Conservation (phyloP, 2,888 invertebrate genomes). For the Cerastis leucographa region DNA sequence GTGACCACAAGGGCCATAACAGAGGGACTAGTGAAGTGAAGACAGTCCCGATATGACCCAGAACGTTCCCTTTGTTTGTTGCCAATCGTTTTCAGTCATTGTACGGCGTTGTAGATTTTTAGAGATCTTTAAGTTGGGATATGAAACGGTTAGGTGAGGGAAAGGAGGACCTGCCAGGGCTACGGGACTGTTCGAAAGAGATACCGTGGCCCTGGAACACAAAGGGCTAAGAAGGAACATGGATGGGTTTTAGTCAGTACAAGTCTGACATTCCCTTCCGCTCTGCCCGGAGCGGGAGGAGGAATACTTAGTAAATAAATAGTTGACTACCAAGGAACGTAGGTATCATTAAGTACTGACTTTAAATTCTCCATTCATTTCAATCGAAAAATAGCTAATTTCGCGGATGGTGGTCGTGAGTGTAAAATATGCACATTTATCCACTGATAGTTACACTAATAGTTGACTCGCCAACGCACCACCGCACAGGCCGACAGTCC, state of each 20-base stretch:
- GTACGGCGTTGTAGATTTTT: slow-evolving; percentile 49
- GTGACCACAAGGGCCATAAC: slow-evolving; percentile 17
- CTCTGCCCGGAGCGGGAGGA: no score
- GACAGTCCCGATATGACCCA: slow-evolving; percentile 61
- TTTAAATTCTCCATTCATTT: background rate
- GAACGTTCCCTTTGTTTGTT: slow-evolving; percentile 69
- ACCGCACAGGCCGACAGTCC: no score
- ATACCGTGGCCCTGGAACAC: no score
- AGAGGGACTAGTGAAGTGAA: slow-evolving; percentile 36
- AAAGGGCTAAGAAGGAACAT: no score
- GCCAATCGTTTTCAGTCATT: slow-evolving; percentile 71
- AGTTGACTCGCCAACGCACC: no score
- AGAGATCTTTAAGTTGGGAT: slow-evolving; percentile 37
- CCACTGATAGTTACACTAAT: no score
- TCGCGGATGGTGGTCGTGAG: background rate
- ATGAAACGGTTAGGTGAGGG: background rate
- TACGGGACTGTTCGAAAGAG: no score
- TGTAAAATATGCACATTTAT: no score
- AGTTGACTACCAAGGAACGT: background rate
- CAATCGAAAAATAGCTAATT: background rate
- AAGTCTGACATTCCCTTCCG: no score
- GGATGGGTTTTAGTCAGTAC: no score
- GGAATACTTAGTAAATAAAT: no score
- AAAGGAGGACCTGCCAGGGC: no score
- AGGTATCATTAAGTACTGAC: background rate